Evolutionary conservation across 2,113 vertebrate species (phyloP), one percentile per base, ranked within the genome.

Genomic region (Nesoenas mayeri): DNA sequence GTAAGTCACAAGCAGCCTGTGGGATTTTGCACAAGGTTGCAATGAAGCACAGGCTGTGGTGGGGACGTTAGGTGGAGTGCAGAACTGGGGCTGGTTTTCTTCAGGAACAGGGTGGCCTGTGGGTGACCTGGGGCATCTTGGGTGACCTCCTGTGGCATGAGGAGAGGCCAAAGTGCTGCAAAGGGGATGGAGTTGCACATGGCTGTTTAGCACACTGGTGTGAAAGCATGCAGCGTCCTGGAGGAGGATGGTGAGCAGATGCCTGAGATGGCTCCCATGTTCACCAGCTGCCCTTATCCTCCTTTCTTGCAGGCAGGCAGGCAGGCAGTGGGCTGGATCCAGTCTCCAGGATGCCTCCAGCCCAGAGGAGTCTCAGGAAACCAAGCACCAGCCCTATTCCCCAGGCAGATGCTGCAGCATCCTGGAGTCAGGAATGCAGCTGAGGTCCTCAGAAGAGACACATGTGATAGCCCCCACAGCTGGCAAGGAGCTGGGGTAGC

Each of bases 51-150:
- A 36, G 31, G n/a, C 9, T 28, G 54, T 40, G 40, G 5, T 3
- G 4, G 26, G 53, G 44, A 38, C 1, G 1, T 2, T 31, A 34
- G 48, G 16, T 40, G n/a, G 61, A 75, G 7, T 0, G 1, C n/a
- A 51, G 69, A 78, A 53, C n/a, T 0, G 4, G n/a, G 10, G 9
- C 42, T 66, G 40, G 3, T 51, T 89, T 85, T 69, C 38, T 51
- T 51, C 48, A 77, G 40, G 54, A 28, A 38, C 53, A 15, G 20
- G 28, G 15, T 62, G 72, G 50, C 9, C 11, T 28, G 44, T 89
- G 58, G 6, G n/a, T 61, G 54, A 57, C n/a, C 42, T 73, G 19
- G 4, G 4, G 3, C 19, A 26, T 20, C 36, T 62, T 71, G n/a
- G 19, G 48, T 60, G 31, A 25, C 40, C 60, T 80, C 14, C 16